Base-by-base conservation (phyloP, 2,113 vertebrate genomes). In the Mormoops blainvillei region DNA sequence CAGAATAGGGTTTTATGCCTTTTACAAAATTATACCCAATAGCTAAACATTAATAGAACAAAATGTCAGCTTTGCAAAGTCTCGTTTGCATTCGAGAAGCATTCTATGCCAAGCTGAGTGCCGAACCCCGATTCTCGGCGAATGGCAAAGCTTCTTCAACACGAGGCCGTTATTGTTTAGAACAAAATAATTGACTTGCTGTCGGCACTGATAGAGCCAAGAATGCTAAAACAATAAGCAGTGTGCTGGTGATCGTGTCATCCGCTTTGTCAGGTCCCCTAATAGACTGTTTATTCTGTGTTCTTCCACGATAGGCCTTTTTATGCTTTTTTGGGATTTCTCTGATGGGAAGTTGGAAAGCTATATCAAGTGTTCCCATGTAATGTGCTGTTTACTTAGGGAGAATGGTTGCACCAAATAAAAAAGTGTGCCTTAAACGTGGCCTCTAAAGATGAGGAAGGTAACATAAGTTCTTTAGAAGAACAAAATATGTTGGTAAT, bases 141-240 rank as follows among this genome's bases (percentile, higher is more conserved):
- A 95, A 65, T 83, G 31, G 56, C 38, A 63, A 8, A 65, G 87
- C 43, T 28, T 73, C 65, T 91, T 80, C 48, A 83, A n/a, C 31
- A 58, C n/a, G 81, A 96, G 16, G 43, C 22, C 19, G 68, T 86
- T 91, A 24, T 85, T 89, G 96, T 86, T 52, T 73, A 96, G 91
- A 94, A 92, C 91, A 95, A 97, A 94, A 89, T 93, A 54, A 95
- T 91, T 93, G 73, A 15, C 41, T 90, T 95, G 90, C 78, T 86
- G 19, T 74, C 95, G 84, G 77, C 74, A 87, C 33, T 31, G 71
- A 13, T 36, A 22, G 1, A 63, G 71, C 58, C 77, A 93, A 87
- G 82, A 86, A 93, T 91, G 71, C 77, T 90, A 54, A 94, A 82
- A 85, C 71, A 58, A 31, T 71, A 76, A 76, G 36, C n/a, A 93